Conservation (phyloP, 2,113 vertebrate species). For the Trogon melanurus region DNA sequence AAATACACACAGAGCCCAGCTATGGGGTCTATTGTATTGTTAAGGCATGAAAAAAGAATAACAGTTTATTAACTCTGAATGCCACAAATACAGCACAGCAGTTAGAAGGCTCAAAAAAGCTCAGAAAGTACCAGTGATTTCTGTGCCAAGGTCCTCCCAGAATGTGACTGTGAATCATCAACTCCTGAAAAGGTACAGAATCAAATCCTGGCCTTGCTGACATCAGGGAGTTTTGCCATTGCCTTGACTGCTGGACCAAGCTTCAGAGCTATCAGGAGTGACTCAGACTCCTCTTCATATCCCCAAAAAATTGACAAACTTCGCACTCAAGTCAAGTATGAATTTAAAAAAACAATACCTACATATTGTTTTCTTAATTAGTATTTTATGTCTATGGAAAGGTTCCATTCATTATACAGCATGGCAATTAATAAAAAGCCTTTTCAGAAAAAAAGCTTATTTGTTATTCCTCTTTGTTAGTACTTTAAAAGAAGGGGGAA, state of each 20-base stretch:
- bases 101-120: constrained; percentile 65
- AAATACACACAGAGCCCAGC: constrained; percentile 64
- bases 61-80: constrained; percentile 68
- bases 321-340: constrained; percentile 64
- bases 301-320: constrained; percentile 60
- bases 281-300: constrained; percentile 54
- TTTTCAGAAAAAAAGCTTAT: constrained; percentile 34
- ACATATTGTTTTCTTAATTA: constrained; percentile 30
- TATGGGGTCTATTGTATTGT: constrained; percentile 57
- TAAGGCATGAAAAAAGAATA: constrained; percentile 71
- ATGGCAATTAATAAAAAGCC: constrained; percentile 22
- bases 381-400: constrained; percentile 32
- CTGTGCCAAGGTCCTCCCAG: constrained; percentile 49
- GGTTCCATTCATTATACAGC: background rate
- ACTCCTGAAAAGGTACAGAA: constrained; percentile 51
- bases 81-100: constrained; percentile 62
- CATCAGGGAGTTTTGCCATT: constrained; percentile 35
- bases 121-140: constrained; percentile 65
- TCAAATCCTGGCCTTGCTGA: constrained; percentile 39
- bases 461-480: constrained; percentile 24
- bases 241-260: constrained; percentile 63
- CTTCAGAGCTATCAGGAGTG: constrained; percentile 60
- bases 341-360: constrained; percentile 51
- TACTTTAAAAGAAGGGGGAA: background rate
- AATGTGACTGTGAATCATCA: constrained; percentile 32